These are phyloP conservation scores for Dichetophora obliterata DNA, from an alignment of 2,888 invertebrate genomes.

Conservation along the genomic window DNA sequence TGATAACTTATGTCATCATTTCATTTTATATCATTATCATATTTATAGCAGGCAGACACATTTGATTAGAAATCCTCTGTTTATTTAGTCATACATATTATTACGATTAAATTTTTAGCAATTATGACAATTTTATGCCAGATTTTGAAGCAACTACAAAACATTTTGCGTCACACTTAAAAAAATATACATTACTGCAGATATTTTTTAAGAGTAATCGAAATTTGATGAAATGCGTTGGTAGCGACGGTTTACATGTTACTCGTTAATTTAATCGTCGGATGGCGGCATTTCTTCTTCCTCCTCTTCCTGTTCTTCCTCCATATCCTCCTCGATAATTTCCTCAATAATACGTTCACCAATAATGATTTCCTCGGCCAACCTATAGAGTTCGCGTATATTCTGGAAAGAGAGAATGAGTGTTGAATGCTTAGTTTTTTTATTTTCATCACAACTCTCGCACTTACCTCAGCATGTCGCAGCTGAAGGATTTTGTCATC, in stretches of 20 bases:
- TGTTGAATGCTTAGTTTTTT: not conserved
- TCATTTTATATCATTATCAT: too few species aligned
- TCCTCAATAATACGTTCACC: slow-evolving; percentile 62
- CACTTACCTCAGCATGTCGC: slow-evolving; percentile 71
- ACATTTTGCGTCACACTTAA: too few species aligned
- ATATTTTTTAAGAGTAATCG: too few species aligned
- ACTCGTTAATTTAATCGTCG: not conserved
- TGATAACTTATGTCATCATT: not conserved
- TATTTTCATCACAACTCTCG: not conserved
- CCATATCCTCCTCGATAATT: slow-evolving; percentile 45
- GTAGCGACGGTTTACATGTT: not conserved
- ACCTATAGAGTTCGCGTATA: slow-evolving; percentile 74
- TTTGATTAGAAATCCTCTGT: too few species aligned
- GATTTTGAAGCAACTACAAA: too few species aligned
- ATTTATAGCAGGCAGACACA: too few species aligned
- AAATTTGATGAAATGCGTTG: not conserved
- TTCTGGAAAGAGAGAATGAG: slow-evolving; percentile 68
- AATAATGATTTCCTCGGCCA: slow-evolving; percentile 75
- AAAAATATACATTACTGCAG: too few species aligned
- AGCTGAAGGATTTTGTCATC: slow-evolving; percentile 72
- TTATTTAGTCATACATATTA: too few species aligned
- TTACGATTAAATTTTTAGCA: too few species aligned
- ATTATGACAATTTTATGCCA: too few species aligned
- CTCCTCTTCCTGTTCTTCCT: slow-evolving; percentile 47
- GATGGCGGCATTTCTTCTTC: slow-evolving; percentile 1